Conservation (phyloP, 2,888 invertebrate species). For the Quadroppia sp. region DNA sequence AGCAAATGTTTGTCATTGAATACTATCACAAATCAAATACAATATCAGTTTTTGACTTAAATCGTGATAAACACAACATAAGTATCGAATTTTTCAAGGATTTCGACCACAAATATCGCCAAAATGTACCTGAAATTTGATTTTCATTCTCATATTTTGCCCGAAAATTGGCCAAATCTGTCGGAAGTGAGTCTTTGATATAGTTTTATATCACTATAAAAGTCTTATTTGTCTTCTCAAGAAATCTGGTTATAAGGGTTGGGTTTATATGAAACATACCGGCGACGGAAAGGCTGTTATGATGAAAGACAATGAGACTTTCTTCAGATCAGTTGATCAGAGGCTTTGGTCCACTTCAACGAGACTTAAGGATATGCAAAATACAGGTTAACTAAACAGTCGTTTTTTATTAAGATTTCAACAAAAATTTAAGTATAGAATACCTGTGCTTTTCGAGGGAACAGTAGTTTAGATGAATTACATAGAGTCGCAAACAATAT, state of each 20-base stretch:
- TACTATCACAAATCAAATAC: too few relatives aligned
- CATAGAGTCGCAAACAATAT: too few relatives aligned
- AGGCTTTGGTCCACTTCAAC: conserved; percentile 58
- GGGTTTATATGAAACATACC: conserved; percentile 55
- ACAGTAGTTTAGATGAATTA: too few relatives aligned
- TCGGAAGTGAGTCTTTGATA: conserved; percentile 53
- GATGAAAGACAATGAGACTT: conserved; percentile 56
- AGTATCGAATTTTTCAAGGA: too few relatives aligned
- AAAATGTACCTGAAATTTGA: conserved; percentile 55
- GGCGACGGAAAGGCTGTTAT: conserved; percentile 53
- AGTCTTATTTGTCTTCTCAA: conserved; percentile 44
- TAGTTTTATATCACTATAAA: not conserved
- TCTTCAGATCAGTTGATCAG: conserved; percentile 57
- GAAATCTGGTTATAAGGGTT: conserved; percentile 59
- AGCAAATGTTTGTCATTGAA: too few relatives aligned
- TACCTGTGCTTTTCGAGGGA: too few relatives aligned
- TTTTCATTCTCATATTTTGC: conserved; percentile 59
- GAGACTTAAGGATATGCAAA: conserved; percentile 58
- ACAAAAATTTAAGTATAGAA: too few relatives aligned
- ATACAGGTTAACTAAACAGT: conserved; percentile 52
- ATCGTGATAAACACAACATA: too few relatives aligned
- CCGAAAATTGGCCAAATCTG: conserved; percentile 58
- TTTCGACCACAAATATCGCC: too few relatives aligned
- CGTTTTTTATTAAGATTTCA: too few relatives aligned
- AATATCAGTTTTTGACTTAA: too few relatives aligned